Base-by-base conservation (phyloP, 23 tunicate species). In the Phallusia fumigata region DNA sequence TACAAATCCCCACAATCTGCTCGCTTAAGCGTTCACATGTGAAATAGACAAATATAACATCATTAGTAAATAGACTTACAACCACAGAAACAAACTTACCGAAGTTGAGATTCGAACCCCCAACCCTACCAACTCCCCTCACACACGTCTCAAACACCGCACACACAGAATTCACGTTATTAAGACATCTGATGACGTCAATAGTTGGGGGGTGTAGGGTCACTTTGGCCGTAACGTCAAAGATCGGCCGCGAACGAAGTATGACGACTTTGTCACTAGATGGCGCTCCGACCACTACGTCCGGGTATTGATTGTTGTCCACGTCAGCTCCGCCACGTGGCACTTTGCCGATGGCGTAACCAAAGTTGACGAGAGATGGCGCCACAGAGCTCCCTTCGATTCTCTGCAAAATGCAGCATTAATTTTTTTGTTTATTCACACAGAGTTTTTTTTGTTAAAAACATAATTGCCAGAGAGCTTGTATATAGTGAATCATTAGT, bases 261-360 rank as follows among this genome's bases (percentile, higher is more conserved):
- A 78, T 44, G 58, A 78, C 30, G 2, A 78, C 81, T 30, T 6
- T 10, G 58, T 78, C 81, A 35, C 58, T 45, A 6, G 33, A 34
- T 3, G 81, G 58, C 19, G 81, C 53, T 40, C 81, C 81, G 11
- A 78, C 81, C 58, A 78, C 30, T 26, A 78, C 58, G 58, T 78
- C 81, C 30, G 81, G 53, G 58, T 78, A 78, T 44, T 30, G 58
- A 26, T 78, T 78, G 81, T 78, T 35, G 36, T 78, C 81, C 2
- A 78, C 53, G 19, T 78, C 81, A 44, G 28, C 53, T 1, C 44
- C 78, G 10, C 78, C 35, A 3, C 6, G n/a, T 12, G 22, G 31
- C 8, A 33, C 34, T 33, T 74, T 74, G 6, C 40, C 78, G 31
- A 74, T 24, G 0, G 78, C 26, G 45, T 74, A 74, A 5, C 78